Evolutionary conservation across 2,113 vertebrate species (phyloP).

Genomic region (Mesitornis unicolor): DNA sequence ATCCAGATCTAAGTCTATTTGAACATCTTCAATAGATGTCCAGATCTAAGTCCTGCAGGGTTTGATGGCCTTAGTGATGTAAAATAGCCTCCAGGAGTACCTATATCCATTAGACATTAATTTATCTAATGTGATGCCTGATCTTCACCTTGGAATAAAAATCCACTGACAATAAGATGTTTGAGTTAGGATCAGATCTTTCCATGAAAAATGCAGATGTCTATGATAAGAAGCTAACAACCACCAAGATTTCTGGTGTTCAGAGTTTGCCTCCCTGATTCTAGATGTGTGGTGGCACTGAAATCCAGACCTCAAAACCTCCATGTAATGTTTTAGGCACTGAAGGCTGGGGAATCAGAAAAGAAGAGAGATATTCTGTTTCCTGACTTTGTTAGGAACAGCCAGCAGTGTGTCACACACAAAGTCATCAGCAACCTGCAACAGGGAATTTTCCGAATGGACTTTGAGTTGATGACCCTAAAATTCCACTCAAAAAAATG

Average conservation of each 20-base stretch:
- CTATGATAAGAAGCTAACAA: neutral
- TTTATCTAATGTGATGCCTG: neutral
- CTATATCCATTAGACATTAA: neutral
- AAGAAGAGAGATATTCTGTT: neutral
- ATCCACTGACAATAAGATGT: neutral
- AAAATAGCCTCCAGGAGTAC: neutral
- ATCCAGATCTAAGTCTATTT: neutral
- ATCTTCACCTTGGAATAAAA: neutral
- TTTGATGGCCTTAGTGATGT: neutral
- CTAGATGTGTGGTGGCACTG: neutral
- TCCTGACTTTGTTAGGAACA: neutral
- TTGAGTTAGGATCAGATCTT: neutral
- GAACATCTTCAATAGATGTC: neutral
- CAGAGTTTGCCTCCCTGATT: neutral
- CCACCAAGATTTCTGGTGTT: neutral
- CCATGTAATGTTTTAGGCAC: rapidly evolving
- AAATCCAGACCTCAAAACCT: neutral
- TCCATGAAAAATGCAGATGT: neutral
- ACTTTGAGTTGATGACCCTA: neutral
- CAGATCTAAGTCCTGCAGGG: neutral
- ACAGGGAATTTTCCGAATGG: neutral
- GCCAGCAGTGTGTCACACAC: neutral
- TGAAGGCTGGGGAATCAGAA: neutral
- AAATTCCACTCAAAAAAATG: neutral
- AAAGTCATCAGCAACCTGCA: neutral